These are phyloP conservation scores for Euphonia xanthogaster DNA, from an alignment of 2,797 vertebrate species.

Conservation along the genomic window DNA sequence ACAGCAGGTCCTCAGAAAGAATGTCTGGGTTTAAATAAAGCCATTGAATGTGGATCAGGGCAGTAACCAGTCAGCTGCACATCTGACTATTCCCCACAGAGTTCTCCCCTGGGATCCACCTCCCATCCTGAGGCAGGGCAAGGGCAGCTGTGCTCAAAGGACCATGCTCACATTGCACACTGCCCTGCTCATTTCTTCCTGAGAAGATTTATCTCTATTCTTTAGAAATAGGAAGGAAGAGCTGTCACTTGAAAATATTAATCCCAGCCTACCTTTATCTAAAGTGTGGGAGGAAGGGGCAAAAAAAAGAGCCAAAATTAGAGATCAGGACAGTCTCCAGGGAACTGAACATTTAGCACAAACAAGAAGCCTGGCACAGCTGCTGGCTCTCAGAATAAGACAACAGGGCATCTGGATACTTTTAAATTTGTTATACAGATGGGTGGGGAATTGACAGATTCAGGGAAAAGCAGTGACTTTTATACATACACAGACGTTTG, in stretches of 20 bases:
- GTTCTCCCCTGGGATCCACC: background rate
- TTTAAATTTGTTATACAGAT: background rate
- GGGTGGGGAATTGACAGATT: background rate
- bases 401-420: background rate
- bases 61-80: background rate
- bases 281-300: background rate
- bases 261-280: conserved; percentile 23
- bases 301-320: background rate
- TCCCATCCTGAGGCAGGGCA: background rate
- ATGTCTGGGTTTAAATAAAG: background rate
- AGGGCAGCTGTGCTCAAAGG: background rate
- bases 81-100: background rate
- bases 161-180: background rate
- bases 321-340: background rate
- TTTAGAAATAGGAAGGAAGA: conserved; percentile 47
- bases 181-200: background rate
- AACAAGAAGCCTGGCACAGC: background rate
- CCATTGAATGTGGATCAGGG: background rate
- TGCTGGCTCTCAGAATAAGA: background rate
- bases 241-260: conserved; percentile 4
- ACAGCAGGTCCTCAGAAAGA: background rate
- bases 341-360: background rate
- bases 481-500: background rate
- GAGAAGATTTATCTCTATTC: background rate
- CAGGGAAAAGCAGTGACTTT: background rate